Evolutionary conservation across 2,113 vertebrate species (phyloP), one percentile per base, ranked within the genome.

Genomic region (Oxygymnocypris stewartii): DNA sequence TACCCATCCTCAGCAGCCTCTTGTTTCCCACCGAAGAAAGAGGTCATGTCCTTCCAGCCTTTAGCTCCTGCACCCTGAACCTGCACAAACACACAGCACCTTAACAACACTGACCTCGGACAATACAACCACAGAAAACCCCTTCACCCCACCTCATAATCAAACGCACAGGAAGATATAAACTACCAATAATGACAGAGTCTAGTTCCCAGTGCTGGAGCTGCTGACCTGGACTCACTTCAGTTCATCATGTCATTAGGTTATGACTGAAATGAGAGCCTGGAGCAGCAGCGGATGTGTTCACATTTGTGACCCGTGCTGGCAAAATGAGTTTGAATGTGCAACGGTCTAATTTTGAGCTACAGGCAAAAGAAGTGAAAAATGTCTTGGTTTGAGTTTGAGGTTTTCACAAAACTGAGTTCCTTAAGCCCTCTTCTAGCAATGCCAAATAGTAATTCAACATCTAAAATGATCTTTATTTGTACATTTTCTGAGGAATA

Each of bases 31-130:
- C 95, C 90, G 87, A 99, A 97, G 65, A 98, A 94, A 37, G 95
- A 95, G 12, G 96, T 96, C 90, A 99, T 93, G 0, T 96, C 96
- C 88, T 93, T 91, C 96, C 96, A 97, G 23, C 96, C 95, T 86
- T 97, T 98, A 37, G 95, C 93, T 18, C 98, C 94, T 40, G 94
- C 98, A 79, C 96, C 98, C 98, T 99, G 98, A 88, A 99, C 95
- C 98, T 99, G 86, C 85, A 54, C 25, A 80, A 13, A 88, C 78
- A 71, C 37, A 86, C 18, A 20, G 16, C 1, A 5, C 25, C 10
- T 42, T 42, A 51, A 77, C 49, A 77, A 25, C 54, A 47, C 49
- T 35, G 49, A 71, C 8, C 25, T 14, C 12, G 65, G 63, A 10
- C 10, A 14, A 20, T 35, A 49, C 0, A 20, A 73, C 10, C 20